A percentile compares a stretch with the other conserved stretches of the same genome.
Evolutionary conservation across 2,888 invertebrate genomes (phyloP).

Genomic region (Caenorhabditis sp.): DNA sequence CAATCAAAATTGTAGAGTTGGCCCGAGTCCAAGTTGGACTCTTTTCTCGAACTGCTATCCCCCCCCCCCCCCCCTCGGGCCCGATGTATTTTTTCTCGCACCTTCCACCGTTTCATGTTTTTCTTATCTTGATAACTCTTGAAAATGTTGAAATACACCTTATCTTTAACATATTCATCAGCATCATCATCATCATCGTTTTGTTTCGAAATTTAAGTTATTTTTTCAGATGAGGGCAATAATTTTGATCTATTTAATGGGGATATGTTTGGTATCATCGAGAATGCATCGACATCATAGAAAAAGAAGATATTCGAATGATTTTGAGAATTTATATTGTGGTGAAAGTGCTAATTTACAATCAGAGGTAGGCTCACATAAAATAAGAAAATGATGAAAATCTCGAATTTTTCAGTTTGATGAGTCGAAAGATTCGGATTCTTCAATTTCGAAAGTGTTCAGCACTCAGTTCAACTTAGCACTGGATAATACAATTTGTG

Average conservation of each 20-base stretch:
- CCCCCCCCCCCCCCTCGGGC: no score
- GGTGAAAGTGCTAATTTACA: conserved; percentile 40
- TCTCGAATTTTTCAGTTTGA: conserved; percentile 28
- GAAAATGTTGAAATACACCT: background rate
- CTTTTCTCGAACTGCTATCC: no score
- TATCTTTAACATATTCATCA: conserved; percentile 1
- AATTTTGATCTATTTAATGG: background rate
- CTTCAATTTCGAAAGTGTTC: conserved; percentile 21
- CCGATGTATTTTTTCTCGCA: no score
- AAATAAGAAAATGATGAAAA: no score
- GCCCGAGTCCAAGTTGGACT: no score
- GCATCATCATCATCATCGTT: background rate
- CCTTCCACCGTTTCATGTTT: background rate
- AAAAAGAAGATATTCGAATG: conserved; percentile 23
- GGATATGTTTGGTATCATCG: background rate
- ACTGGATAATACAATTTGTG: conserved; percentile 37
- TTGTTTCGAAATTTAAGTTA: background rate
- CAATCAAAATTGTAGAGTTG: no score
- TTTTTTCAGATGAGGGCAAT: background rate
- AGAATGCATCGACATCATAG: conserved; percentile 23
- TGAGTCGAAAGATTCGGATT: conserved; percentile 30
- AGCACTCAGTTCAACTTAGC: conserved; percentile 37
- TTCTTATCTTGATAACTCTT: background rate
- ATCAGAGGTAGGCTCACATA: conserved; percentile 25
- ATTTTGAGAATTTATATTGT: conserved; percentile 34